phyloP scores from a whole-genome alignment of 2,113 vertebrate species.

The Eubucco bourcierii region DNA sequence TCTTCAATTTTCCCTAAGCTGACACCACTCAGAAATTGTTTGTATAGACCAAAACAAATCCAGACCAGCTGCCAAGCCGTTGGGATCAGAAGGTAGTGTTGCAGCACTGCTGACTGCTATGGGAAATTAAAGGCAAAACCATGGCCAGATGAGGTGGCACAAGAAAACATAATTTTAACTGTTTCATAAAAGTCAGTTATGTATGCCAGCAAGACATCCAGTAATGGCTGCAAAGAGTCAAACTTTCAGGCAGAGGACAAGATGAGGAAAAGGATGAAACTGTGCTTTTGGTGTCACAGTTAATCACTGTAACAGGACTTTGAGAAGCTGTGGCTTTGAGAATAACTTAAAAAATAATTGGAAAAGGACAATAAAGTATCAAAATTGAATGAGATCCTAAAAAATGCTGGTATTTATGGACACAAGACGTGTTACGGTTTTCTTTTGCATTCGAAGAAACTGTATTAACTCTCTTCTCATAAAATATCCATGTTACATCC shows the following conservation, averaged over 20 bases:
- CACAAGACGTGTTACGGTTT: background rate
- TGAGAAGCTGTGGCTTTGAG: background rate
- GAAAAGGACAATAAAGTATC: background rate
- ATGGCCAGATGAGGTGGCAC: background rate
- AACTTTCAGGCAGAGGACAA: background rate
- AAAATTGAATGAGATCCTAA: background rate
- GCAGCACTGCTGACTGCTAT: background rate
- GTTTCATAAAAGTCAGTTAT: background rate
- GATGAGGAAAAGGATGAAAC: background rate
- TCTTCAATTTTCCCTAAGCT: accelerated
- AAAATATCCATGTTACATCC: background rate
- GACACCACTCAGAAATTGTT: background rate
- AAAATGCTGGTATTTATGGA: background rate
- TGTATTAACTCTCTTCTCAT: background rate
- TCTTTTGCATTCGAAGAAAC: background rate
- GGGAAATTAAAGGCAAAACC: background rate
- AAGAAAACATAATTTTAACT: background rate
- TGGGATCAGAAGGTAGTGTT: background rate
- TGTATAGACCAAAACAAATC: background rate
- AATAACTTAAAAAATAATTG: background rate
- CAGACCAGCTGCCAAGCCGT: background rate
- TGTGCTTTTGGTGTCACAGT: background rate
- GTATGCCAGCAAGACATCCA: background rate
- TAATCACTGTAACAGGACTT: background rate
- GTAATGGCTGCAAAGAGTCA: background rate